These are phyloP conservation scores for Riparia riparia DNA, from an alignment of 2,113 vertebrate species.

Conservation along the genomic window DNA sequence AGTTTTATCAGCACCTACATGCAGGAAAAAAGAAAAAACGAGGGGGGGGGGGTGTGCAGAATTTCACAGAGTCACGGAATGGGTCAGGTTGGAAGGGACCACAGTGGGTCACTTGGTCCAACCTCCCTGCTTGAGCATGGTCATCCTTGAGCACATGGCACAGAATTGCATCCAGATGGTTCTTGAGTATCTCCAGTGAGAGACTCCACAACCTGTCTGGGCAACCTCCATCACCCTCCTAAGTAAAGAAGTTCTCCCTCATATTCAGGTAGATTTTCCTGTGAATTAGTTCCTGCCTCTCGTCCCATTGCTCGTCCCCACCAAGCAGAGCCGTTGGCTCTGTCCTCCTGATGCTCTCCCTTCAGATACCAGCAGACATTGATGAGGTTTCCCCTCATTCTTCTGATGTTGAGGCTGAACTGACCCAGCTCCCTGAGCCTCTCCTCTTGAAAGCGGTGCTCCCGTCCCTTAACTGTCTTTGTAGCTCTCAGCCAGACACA, in stretches of 20 bases:
- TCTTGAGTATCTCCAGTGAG: background rate
- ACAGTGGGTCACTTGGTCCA: background rate
- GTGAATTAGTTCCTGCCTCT: background rate
- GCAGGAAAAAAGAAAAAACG: accelerated
- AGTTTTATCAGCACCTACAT: conserved; percentile 84
- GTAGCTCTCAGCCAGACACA: accelerated
- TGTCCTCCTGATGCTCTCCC: background rate
- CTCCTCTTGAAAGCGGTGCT: background rate
- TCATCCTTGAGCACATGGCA: background rate
- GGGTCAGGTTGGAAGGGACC: background rate
- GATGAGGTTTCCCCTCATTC: background rate
- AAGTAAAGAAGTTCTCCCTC: background rate
- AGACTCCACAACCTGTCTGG: background rate
- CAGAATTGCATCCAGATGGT: background rate
- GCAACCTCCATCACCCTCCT: background rate
- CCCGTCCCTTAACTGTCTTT: background rate
- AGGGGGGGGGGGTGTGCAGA: too few relatives aligned
- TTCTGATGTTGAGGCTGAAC: background rate
- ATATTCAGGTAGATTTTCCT: background rate
- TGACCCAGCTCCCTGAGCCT: background rate
- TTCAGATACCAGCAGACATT: background rate
- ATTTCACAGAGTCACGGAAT: background rate
- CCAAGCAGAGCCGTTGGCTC: accelerated
- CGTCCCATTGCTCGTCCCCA: background rate
- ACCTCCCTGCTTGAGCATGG: background rate